Conservation (phyloP, 2,797 vertebrate genomes). For the Varecia variegata region DNA sequence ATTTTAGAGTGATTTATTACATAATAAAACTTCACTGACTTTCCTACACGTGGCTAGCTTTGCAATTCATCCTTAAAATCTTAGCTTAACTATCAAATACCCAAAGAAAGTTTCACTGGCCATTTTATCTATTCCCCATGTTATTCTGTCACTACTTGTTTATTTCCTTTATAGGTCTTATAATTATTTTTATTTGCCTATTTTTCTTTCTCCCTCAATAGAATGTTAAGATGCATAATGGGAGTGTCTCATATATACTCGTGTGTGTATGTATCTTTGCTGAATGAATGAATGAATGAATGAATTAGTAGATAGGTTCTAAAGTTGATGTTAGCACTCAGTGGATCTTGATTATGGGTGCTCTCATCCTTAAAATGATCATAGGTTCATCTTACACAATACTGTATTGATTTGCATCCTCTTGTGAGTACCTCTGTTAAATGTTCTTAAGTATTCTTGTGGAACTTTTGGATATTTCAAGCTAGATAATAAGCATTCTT, state of each 20-base stretch:
- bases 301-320: neutral
- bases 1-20: neutral
- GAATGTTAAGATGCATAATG: neutral
- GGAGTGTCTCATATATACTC: neutral
- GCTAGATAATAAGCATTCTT: neutral
- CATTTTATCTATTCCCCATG: neutral
- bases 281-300: neutral
- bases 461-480: neutral
- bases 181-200: neutral
- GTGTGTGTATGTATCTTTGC: neutral
- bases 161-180: neutral
- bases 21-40: neutral
- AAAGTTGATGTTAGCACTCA: neutral
- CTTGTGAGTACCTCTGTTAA: neutral
- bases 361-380: neutral
- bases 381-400: neutral
- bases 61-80: neutral
- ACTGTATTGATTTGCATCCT: neutral
- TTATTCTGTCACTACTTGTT: neutral
- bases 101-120: neutral
- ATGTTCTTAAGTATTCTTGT: neutral
- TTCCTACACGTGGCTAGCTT: neutral
- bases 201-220: neutral
- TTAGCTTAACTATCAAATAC: neutral
- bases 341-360: neutral